These are phyloP conservation scores for Sthenelais limicola DNA, from an alignment of 2,888 invertebrate species.

Conservation along the genomic window DNA sequence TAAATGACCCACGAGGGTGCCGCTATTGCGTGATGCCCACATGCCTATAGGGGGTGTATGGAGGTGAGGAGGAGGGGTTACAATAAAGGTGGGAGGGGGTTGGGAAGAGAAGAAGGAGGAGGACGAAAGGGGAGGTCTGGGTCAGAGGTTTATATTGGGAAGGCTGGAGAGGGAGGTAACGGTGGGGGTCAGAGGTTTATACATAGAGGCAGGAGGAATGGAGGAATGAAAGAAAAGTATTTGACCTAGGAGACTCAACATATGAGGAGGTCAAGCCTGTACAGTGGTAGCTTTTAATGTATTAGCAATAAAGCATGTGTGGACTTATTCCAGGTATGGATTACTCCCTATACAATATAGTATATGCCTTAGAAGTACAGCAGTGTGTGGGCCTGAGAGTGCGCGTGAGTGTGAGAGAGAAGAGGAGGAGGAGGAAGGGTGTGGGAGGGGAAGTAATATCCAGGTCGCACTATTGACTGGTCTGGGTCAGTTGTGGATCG, in stretches of 20 bases:
- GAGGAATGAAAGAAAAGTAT: not conserved
- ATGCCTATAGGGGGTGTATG: not conserved
- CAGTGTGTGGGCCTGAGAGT: not conserved
- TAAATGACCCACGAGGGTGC: too few relatives aligned
- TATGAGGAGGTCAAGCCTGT: not conserved
- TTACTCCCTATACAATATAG: too few relatives aligned
- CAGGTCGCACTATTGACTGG: slow-evolving; percentile 31
- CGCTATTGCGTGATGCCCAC: not conserved
- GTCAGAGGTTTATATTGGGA: not conserved
- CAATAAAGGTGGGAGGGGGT: too few relatives aligned
- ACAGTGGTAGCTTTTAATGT: too few relatives aligned
- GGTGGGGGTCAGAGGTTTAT: not conserved
- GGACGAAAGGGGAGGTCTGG: slow-evolving; percentile 9
- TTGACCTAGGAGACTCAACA: not conserved
- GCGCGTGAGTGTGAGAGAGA: not conserved
- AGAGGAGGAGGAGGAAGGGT: not conserved
- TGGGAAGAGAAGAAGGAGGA: slow-evolving; percentile 3
- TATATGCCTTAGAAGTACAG: not conserved
- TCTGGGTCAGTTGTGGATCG: not conserved
- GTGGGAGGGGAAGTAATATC: slow-evolving; percentile 12
- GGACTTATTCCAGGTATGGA: too few relatives aligned
- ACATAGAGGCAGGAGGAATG: slow-evolving; percentile 3
- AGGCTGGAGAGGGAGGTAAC: not conserved
- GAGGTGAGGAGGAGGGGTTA: not conserved
- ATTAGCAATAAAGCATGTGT: too few relatives aligned